Evolutionary conservation across 2,888 invertebrate genomes (phyloP).

Genomic region (Endomychus coccineus): DNA sequence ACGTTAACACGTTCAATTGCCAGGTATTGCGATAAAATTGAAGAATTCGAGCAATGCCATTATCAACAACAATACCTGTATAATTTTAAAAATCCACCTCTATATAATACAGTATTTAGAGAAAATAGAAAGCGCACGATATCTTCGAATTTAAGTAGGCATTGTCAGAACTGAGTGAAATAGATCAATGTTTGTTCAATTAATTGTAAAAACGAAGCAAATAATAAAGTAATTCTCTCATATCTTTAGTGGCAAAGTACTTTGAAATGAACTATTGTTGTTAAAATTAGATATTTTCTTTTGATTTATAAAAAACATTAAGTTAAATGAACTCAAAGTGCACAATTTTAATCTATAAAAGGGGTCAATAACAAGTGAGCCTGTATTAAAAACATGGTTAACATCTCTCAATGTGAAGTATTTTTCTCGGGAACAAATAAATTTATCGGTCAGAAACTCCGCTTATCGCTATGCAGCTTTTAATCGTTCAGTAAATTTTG

Average conservation of each 20-base stretch:
- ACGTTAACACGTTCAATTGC: too few relatives aligned
- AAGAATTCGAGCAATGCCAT: too few relatives aligned
- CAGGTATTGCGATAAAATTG: too few relatives aligned
- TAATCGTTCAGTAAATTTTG: conserved; percentile 22
- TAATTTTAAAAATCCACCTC: too few relatives aligned
- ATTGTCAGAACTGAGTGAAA: conserved; percentile 12
- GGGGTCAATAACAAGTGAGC: conserved; percentile 38
- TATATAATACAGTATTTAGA: too few relatives aligned
- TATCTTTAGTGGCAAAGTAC: conserved; percentile 31
- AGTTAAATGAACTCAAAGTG: conserved; percentile 37
- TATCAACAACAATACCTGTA: too few relatives aligned
- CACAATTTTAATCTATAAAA: conserved; percentile 35
- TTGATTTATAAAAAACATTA: conserved; percentile 27
- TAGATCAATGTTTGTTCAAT: conserved; percentile 10
- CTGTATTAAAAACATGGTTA: conserved; percentile 28
- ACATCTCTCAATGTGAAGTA: conserved; percentile 10
- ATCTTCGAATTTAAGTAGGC: conserved; percentile 12
- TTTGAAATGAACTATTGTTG: conserved; percentile 34
- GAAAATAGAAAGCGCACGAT: too few relatives aligned
- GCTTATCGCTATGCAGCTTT: conserved; percentile 31
- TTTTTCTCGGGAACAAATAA: conserved; percentile 35
- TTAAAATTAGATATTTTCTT: conserved; percentile 35
- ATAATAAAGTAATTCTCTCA: conserved; percentile 25
- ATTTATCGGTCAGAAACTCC: conserved; percentile 42
- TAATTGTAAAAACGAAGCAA: conserved; percentile 23